Conservation (phyloP, 2,113 vertebrate genomes). For the Sinocyclocheilus anshuiensis region DNA sequence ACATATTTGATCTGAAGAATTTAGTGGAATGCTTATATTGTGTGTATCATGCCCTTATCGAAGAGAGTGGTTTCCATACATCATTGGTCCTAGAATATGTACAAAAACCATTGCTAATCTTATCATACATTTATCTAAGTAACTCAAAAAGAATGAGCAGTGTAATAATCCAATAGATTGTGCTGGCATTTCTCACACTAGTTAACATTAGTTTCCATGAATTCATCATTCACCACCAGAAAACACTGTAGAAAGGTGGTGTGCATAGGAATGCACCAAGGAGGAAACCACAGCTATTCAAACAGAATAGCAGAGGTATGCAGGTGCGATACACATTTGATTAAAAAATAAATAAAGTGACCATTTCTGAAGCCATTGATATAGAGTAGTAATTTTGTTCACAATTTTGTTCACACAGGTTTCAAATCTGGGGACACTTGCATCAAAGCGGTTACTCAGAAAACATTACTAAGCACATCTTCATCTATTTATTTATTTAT, state of each 20-base stretch:
- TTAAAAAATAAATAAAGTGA: too few relatives aligned
- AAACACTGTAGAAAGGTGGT: constrained; percentile 6
- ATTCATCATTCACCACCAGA: background rate
- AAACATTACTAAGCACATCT: too few relatives aligned
- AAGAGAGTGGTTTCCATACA: background rate
- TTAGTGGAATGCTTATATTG: too few relatives aligned
- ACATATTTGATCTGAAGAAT: background rate
- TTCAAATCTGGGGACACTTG: too few relatives aligned
- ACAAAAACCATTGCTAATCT: background rate
- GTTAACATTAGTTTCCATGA: background rate
- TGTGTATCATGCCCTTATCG: too few relatives aligned
- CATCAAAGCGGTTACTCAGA: too few relatives aligned
- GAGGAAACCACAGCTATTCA: constrained; percentile 2
- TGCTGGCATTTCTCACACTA: background rate
- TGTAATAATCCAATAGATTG: background rate
- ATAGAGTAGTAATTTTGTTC: too few relatives aligned
- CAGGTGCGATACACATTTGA: too few relatives aligned
- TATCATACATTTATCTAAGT: background rate
- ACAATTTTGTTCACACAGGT: too few relatives aligned
- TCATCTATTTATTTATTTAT: too few relatives aligned
- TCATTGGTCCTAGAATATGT: background rate
- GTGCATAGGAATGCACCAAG: background rate
- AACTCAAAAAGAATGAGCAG: background rate
- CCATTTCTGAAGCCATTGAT: too few relatives aligned
- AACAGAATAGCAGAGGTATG: background rate